Evolutionary conservation across 2,113 vertebrate genomes (phyloP), one percentile per base, ranked within the genome.

Genomic region (Channa argus): DNA sequence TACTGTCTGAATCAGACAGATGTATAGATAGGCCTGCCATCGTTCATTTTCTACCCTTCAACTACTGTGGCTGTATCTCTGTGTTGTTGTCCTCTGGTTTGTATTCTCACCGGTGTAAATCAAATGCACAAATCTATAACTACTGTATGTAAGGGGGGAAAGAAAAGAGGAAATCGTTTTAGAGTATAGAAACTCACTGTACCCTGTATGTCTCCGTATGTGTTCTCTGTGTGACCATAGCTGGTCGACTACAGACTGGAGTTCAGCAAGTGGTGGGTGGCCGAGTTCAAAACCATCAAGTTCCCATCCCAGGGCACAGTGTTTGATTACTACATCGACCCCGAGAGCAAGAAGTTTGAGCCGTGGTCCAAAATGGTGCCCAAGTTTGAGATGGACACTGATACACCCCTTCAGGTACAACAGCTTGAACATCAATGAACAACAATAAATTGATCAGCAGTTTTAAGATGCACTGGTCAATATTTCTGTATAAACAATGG

Each of bases 241-340:
- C 93, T 98, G 11, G 88, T 97, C 47, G 97, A 99, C 89, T 95
- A 97, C 93, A 94, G 94, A 91, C 90, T 94, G 80, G 96, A 99
- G 85, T 99, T 99, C 93, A 99, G 98, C 92, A 99, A 97, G 86
- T 99, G 98, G 98, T 99, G 98, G 98, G 90, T 96, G 81, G 80
- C 94, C 0, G 94, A 98, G 90, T 99, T 99, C 94, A 99, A 97
- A 93, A 96, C 94, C 3, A 91, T 99, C 91, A 99, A 98, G 94
- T 99, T 99, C 84, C 98, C 98, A 1, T 95, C 96, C 55, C 97
- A 98, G 55, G 97, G 97, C 77, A 98, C 96, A 0, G 89, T 99
- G 79, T 99, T 98, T 75, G 98, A 99, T 89, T 99, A 95, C 78
- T 99, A 96, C 85, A 94, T 99, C 4, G 97, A 99, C 83, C 92